Conservation (phyloP, 2,113 vertebrate species). For the Sigmodon hispidus region DNA sequence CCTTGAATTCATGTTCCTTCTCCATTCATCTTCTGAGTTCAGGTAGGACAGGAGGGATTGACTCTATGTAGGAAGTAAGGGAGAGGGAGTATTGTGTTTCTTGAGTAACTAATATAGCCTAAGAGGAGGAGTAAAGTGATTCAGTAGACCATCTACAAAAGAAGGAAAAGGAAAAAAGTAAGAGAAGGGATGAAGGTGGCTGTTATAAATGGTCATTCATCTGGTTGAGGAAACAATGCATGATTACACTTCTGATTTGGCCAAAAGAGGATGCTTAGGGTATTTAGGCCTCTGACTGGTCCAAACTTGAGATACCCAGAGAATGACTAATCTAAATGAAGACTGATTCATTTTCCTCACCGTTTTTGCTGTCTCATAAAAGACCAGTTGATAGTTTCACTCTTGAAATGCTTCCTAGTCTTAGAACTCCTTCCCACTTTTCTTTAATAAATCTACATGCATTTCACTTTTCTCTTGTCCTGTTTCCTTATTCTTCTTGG, state of each 20-base stretch:
- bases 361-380: neutral
- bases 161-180: too few species aligned
- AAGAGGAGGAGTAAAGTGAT: neutral
- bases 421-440: neutral
- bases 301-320: neutral
- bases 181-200: neutral
- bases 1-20: neutral
- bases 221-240: neutral
- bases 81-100: neutral
- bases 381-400: neutral
- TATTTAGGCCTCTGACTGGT: neutral
- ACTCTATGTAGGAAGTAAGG: neutral
- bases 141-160: neutral
- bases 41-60: neutral
- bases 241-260: neutral
- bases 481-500: neutral
- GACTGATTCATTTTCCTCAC: neutral
- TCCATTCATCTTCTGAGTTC: neutral
- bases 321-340: neutral
- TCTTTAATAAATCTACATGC: neutral
- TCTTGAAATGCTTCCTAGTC: neutral
- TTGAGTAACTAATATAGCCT: neutral
- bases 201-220: fast-evolving
- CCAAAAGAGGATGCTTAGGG: neutral
- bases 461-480: fast-evolving